Base-by-base conservation (phyloP, 2,888 invertebrate species). In the Leucoptera coffeella region DNA sequence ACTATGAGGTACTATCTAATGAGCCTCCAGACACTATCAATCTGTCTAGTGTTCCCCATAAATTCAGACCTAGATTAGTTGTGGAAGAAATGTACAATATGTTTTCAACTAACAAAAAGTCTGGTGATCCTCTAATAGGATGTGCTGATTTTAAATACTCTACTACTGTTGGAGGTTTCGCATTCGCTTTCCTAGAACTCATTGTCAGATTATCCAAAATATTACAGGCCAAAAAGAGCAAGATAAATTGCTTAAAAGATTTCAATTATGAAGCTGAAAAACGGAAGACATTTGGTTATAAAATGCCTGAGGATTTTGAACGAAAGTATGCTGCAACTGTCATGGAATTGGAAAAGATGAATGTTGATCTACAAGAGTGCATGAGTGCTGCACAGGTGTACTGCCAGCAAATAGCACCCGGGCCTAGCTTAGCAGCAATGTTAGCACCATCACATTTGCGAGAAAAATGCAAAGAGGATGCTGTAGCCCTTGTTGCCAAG, bases 1-100 rank as follows among this genome's bases (percentile, higher is more conserved):
- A 97, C 62, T 93, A 85, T 65, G 96, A 96, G 77, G 95, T 96
- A 34, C 72, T 94, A 52, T 91, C 92, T 2, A 91, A 91, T 54
- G 93, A 93, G 41, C 81, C 85, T 22, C 86, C 89, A 22, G 95
- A 95, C 49, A 93, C 92, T 13, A 82, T 95, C 42, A 84, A 88
- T 26, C 71, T 94, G 21, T 80, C 85, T 20, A 86, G 85, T 34
- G 85, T 93, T 45, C 80, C 85, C 14, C 84, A 85, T 42, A 85
- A 85, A 43, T 85, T 85, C 41, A 76, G 87, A 33, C 84, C 86
- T 3, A 73, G 82, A 26, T 78, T 77, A 43, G 71, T 77, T 11
- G 53, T 73, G 35, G 77, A 78, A 33, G 75, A 75, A 34, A 64
- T 73, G 31, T 52, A 53, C 29, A 55, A 60, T 23, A 58, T 12